Base-by-base conservation (phyloP, 2,888 invertebrate species). In the Cosmia trapezina region DNA sequence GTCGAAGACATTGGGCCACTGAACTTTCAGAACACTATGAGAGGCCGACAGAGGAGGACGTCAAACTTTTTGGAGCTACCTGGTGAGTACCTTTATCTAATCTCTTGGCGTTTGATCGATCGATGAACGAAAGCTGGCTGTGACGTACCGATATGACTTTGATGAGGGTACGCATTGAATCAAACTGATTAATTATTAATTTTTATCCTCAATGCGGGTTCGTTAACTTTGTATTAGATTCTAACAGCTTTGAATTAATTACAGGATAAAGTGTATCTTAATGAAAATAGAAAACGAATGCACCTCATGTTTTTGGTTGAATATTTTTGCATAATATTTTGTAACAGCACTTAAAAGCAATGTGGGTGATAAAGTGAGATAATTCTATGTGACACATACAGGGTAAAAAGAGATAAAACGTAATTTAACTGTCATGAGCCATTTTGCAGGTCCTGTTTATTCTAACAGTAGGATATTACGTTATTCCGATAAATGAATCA, bases 51-150 rank as follows among this genome's bases (percentile, higher is more conserved):
- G 90, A 95, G 98, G 45, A 96, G 98, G 84, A 98, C 98, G 6
- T 98, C 98, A 1, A 98, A 98, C 94, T 98, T 98, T 91, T 96
- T 98, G 67, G 98, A 98, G 92, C 93, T 98, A 85, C 98, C 98
- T 92, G 98, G 98, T 98, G 92, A 95, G 94, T 91, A 68, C 45
- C 66, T 57, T 33, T 33, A 62, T 60, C 37, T 67, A 60, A 77
- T 73, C 69, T 85, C 41, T 78, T 56, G 33, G 22, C 43, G 37
- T 49, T 74, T 71, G 70, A 77, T 76, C 62, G 71, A 74, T 75
- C 57, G 43, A 22, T 56, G 66, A 69, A 54, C 51, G 62, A 62
- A 65, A 59, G 51, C 53, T 72, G 62, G 11, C 37, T 60, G 61
- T 73, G 72, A 63, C 54, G 59, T 33, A 33, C 56, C 37, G 72